Evolutionary conservation across 1,140 invertebrate genomes (phyloP).

Genomic region (Trichonephila clavipes): DNA sequence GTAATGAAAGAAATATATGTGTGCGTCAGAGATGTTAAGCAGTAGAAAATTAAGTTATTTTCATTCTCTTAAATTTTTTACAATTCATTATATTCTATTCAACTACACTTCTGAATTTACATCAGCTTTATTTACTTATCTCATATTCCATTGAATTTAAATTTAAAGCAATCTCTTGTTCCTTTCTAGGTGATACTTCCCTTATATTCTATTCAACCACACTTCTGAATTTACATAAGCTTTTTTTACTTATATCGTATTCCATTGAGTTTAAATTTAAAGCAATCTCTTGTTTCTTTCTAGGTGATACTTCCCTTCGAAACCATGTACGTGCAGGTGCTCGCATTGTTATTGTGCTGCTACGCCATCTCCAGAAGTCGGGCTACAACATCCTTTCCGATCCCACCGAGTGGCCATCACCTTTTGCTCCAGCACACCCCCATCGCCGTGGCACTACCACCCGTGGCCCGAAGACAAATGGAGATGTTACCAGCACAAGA

Average conservation of each 20-base stretch:
- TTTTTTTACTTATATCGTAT: too few relatives aligned
- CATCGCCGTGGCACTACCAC: slow-evolving; percentile 57
- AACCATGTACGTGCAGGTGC: slow-evolving; percentile 16
- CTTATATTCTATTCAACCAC: too few relatives aligned
- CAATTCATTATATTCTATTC: too few relatives aligned
- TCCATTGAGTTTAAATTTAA: too few relatives aligned
- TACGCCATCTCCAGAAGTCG: neutral
- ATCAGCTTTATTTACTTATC: too few relatives aligned
- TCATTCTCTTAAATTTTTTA: too few relatives aligned
- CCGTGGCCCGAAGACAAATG: slow-evolving; percentile 61
- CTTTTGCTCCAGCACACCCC: slow-evolving; percentile 48
- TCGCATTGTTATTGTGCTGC: slow-evolving; percentile 11
- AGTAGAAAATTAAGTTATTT: too few relatives aligned
- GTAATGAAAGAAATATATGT: too few relatives aligned
- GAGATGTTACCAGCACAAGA: slow-evolving; percentile 48
- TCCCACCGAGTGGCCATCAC: slow-evolving; percentile 63
- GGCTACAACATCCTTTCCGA: slow-evolving; percentile 63
- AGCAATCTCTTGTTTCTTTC: neutral
- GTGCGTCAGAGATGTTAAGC: too few relatives aligned
- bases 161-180: neutral
- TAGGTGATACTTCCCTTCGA: slow-evolving; percentile 3
- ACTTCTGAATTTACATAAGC: too few relatives aligned
- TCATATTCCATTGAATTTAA: too few relatives aligned
- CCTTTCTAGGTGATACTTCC: slow-evolving; percentile 5
- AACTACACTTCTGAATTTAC: too few relatives aligned